These are phyloP conservation scores for Scaptomyza polygonia DNA, from an alignment of 2,888 invertebrate genomes.

Conservation along the genomic window DNA sequence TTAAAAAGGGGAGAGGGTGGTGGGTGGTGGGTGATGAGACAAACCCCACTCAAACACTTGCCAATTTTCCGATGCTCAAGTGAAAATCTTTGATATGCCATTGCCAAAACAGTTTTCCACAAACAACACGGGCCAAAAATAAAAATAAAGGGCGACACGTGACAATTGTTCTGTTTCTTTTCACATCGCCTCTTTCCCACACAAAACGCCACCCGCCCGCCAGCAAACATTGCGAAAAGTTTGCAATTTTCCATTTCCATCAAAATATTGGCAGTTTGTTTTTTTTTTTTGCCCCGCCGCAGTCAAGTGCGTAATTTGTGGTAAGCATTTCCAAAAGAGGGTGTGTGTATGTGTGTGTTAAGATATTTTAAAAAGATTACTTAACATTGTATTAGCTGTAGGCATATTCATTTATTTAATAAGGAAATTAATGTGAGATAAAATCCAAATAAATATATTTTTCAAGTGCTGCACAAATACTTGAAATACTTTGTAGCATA, in stretches of 20 bases:
- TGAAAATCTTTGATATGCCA: constrained; percentile 66
- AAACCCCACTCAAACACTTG: no score
- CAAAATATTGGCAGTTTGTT: constrained; percentile 44
- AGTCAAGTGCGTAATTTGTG: constrained; percentile 79
- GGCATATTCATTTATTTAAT: constrained; percentile 17
- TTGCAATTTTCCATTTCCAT: constrained; percentile 61
- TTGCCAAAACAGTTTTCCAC: constrained; percentile 67
- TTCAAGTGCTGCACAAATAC: constrained; percentile 21
- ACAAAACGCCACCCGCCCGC: background rate
- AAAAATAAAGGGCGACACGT: constrained; percentile 65
- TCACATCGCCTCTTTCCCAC: background rate
- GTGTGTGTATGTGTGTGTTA: constrained; percentile 9
- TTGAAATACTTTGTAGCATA: constrained; percentile 6
- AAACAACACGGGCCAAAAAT: constrained; percentile 27
- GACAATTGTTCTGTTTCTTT: constrained; percentile 70
- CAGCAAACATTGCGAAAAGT: constrained; percentile 41
- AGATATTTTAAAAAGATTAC: constrained; percentile 48
- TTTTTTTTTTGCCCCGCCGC: constrained; percentile 14
- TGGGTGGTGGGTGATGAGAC: no score
- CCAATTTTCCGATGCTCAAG: constrained; percentile 65
- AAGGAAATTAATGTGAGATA: constrained; percentile 22
- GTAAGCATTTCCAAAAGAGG: constrained; percentile 28
- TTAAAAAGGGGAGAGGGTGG: constrained; percentile 1
- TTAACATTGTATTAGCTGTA: constrained; percentile 36
- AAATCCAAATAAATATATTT: background rate